phyloP scores from a whole-genome alignment of 1,140 invertebrate species.

The Orchestia grillus region DNA sequence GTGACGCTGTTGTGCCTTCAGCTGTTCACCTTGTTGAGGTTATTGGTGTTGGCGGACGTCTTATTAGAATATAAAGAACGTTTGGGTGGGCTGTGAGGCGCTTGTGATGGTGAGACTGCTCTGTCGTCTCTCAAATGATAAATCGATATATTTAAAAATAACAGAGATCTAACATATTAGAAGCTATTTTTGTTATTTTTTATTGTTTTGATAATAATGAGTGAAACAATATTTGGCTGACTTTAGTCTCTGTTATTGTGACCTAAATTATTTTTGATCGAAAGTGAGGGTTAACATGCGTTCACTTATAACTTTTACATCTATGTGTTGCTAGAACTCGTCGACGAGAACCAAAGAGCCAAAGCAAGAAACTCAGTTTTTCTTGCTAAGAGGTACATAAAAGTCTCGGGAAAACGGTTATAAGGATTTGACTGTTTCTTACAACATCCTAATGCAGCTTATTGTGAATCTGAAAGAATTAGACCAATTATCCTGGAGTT shows the following conservation, averaged over 20 bases:
- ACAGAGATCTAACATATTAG: too few species aligned
- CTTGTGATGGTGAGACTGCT: too few species aligned
- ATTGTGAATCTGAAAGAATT: not conserved
- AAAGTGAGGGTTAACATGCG: too few species aligned
- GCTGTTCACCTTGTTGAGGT: conserved; percentile 48
- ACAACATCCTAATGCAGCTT: not conserved
- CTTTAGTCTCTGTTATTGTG: too few species aligned
- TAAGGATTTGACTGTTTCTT: not conserved
- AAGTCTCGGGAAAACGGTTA: not conserved
- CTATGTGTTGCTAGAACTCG: not conserved
- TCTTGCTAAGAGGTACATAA: not conserved
- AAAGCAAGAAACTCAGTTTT: not conserved
- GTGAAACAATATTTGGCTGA: too few species aligned
- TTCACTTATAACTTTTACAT: not conserved
- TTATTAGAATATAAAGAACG: conserved; percentile 60
- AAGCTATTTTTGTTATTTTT: too few species aligned
- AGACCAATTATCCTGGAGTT: not conserved
- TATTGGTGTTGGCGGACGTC: conserved; percentile 38
- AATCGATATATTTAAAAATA: too few species aligned
- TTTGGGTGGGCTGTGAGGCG: too few species aligned
- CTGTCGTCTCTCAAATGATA: too few species aligned
- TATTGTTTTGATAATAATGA: too few species aligned
- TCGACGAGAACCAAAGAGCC: not conserved
- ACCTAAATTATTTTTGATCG: too few species aligned
- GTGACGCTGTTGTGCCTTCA: conserved; percentile 55